Evolutionary conservation across 2,888 invertebrate genomes (phyloP), one percentile per base, ranked within the genome.

Genomic region (Drosophila paranaensis): DNA sequence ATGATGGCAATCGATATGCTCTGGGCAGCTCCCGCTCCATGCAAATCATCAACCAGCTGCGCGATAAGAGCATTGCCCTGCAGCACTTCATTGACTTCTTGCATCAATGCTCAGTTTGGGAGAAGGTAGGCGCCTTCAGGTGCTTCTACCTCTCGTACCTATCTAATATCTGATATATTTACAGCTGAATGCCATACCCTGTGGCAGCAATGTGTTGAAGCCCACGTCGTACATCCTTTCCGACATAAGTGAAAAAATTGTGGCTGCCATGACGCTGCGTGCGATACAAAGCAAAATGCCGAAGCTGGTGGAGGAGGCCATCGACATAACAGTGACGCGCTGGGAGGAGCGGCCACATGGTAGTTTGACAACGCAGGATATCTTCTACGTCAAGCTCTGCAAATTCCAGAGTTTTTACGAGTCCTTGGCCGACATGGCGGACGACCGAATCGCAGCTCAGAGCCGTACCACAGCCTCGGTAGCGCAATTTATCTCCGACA

Each of bases 11-110:
- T 3, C 92, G 92, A 78, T 85, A 92, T 85, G 93, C 95, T 1
- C 93, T 96, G 37, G 96, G 96, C 68, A 95, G 96, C 90, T 96
- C 96, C 0, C 94, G 95, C 20, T 97, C 98, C 3, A 94, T 98
- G 93, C 97, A 98, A 92, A 95, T 98, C 68, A 93, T 95, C 1
- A 96, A 96, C 74, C 98, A 98, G 91, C 93, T 99, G 61, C 95
- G 96, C 77, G 98, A 98, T 91, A 98, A 98, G 93, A 96, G 96
- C 90, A 95, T 95, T 88, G 97, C 97, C 0, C 94, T 97, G 79
- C 94, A 95, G 71, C 94, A 97, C 69, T 97, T 96, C 90, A 93
- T 97, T 3, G 94, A 95, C 65, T 98, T 98, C 92, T 92, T 97
- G 57, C 95, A 95, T 82, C 95, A 95, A 50, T 93, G 95, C 39